Evolutionary conservation across 2,888 invertebrate species (phyloP).

Genomic region (Adineta ricciae): DNA sequence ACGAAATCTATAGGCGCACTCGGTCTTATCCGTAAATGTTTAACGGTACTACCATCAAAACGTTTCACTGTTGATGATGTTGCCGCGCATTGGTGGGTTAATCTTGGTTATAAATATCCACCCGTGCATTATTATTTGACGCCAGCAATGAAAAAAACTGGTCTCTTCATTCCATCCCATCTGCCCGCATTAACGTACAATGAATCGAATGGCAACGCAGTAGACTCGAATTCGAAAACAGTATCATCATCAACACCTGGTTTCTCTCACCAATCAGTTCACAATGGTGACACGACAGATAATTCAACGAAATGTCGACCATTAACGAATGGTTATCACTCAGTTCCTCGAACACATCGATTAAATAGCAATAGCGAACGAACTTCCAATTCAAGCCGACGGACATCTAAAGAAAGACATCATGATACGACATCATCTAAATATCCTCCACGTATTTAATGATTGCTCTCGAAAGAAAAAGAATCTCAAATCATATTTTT

Average conservation of each 20-base stretch:
- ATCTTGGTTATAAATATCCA: conserved; percentile 49
- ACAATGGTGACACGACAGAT: neutral
- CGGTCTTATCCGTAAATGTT: conserved; percentile 80
- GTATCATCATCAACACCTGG: neutral
- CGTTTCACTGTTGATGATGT: conserved; percentile 86
- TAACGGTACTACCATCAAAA: conserved; percentile 77
- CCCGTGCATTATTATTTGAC: conserved; percentile 32
- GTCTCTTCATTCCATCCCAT: neutral
- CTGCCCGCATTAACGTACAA: neutral
- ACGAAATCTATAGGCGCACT: conserved; percentile 58
- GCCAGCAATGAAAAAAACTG: neutral
- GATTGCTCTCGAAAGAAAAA: neutral
- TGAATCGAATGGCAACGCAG: neutral
- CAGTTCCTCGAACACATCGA: neutral
- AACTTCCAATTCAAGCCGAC: neutral
- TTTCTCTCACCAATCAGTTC: neutral
- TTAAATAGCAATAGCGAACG: neutral
- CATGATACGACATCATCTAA: neutral
- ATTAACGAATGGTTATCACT: neutral
- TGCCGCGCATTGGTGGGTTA: conserved; percentile 93
- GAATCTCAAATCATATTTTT: neutral
- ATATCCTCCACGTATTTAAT: neutral
- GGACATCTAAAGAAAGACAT: neutral
- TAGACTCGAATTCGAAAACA: neutral
- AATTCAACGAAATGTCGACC: neutral